Percentiles rank a stretch among this genome's conserved stretches.
Conservation (phyloP, 1,140 invertebrate genomes). For the Microplitis demolitor region DNA sequence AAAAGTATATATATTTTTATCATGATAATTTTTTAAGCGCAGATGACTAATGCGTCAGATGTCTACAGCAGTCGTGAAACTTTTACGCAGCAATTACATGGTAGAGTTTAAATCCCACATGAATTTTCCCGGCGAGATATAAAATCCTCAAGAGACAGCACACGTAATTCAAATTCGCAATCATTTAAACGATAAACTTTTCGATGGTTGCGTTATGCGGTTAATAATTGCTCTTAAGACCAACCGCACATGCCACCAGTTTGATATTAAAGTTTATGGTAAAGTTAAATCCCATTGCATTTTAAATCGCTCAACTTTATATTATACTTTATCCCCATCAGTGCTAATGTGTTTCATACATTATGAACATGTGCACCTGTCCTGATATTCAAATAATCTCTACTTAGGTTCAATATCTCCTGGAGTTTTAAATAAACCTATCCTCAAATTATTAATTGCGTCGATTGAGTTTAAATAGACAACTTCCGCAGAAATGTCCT, state of each 20-base stretch:
- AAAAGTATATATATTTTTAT: too few relatives aligned
- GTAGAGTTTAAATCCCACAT: conserved; percentile 42
- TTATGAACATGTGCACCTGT: conserved; percentile 44
- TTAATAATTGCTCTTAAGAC: conserved; percentile 50
- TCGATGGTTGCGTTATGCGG: conserved; percentile 48
- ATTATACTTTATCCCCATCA: conserved; percentile 65
- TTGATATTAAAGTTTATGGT: conserved; percentile 55
- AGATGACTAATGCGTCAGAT: too few relatives aligned
- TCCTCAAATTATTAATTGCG: too few relatives aligned
- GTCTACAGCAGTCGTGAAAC: too few relatives aligned
- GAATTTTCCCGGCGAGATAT: not conserved
- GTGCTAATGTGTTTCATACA: conserved; percentile 64
- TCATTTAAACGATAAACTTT: conserved; percentile 51
- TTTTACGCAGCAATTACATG: too few relatives aligned
- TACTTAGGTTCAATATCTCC: too few relatives aligned
- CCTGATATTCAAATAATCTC: too few relatives aligned
- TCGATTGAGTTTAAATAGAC: too few relatives aligned
- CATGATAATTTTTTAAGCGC: too few relatives aligned
- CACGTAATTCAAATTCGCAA: conserved; percentile 51
- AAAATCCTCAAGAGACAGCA: conserved; percentile 19
- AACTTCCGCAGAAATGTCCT: too few relatives aligned
- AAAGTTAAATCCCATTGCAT: conserved; percentile 56
- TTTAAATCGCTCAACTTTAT: conserved; percentile 67
- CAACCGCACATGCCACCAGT: conserved; percentile 61
- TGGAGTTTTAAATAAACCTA: too few relatives aligned